Evolutionary conservation across 2,113 vertebrate genomes (phyloP), one percentile per base, ranked within the genome.

Genomic region (Polyodon spathula): DNA sequence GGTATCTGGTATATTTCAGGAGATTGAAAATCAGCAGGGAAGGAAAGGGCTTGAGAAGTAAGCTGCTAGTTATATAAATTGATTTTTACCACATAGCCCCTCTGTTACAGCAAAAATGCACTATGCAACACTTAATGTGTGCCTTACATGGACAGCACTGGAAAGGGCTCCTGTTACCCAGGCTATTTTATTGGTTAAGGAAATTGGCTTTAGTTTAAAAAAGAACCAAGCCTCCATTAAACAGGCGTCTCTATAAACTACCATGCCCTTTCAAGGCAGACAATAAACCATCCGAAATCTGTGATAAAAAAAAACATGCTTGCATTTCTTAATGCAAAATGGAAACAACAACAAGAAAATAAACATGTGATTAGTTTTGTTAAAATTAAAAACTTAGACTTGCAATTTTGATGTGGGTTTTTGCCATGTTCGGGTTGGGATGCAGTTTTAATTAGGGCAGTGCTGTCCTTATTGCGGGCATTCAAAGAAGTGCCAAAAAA

Each of bases 1-100:
- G 56, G 55, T 58, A 71, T 73, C 75, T 81, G 76, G 69, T 68
- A 75, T 77, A 56, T 48, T 44, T 79, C 76, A 76, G 54, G 43
- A 64, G 68, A 75, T 62, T 67, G 77, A 72, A 74, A 77, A 76
- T 46, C 72, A 69, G 72, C 76, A 68, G 74, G 68, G 71, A 71
- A 11, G 63, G 55, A 8, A 42, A 63, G 16, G 6, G 14, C 48
- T 67, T 7, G 54, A 6, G 54, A 52, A 17, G 8, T n/a, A 27
- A 27, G 27, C 27, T 27, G 27, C 27, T 27, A 41, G 70, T 68
- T 62, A 15, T 51, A 61, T 57, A 1, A 65, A 68, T 73, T 65
- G 56, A 50, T 50, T 50, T 50, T 50, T 50, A 50, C 15, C 48
- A 50, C 48, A 50, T 64, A 67, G 73, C 70, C 76, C 62, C 62